Conservation (phyloP, 2,113 vertebrate genomes). For the Caretta caretta region DNA sequence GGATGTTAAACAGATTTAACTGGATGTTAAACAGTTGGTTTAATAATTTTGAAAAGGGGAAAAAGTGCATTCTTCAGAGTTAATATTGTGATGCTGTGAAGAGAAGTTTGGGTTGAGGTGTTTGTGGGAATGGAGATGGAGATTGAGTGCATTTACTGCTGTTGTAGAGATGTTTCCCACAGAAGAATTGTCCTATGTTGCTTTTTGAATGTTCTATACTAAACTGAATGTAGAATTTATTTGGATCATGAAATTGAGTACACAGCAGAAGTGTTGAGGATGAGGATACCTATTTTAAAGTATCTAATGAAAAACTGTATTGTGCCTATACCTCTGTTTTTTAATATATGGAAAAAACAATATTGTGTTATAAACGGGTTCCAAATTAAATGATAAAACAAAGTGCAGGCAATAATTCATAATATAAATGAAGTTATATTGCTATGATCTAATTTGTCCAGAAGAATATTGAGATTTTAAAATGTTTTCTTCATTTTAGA, state of each 20-base stretch:
- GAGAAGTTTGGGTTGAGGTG: background rate
- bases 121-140: background rate
- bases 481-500: background rate
- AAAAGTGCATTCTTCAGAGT: background rate
- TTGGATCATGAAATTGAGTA: background rate
- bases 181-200: background rate
- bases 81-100: background rate
- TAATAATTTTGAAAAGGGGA: background rate
- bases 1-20: background rate
- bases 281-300: background rate
- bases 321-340: background rate
- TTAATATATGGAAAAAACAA: background rate
- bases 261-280: background rate
- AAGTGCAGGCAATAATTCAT: background rate
- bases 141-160: background rate
- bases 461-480: background rate
- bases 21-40: background rate
- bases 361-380: background rate
- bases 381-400: background rate
- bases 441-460: too few species aligned
- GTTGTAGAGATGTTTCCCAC: background rate
- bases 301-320: background rate
- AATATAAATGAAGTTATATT: background rate
- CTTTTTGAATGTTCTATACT: background rate
- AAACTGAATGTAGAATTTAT: background rate